phyloP scores from a whole-genome alignment of 2,113 vertebrate genomes.

The Tympanuchus pallidicinctus region DNA sequence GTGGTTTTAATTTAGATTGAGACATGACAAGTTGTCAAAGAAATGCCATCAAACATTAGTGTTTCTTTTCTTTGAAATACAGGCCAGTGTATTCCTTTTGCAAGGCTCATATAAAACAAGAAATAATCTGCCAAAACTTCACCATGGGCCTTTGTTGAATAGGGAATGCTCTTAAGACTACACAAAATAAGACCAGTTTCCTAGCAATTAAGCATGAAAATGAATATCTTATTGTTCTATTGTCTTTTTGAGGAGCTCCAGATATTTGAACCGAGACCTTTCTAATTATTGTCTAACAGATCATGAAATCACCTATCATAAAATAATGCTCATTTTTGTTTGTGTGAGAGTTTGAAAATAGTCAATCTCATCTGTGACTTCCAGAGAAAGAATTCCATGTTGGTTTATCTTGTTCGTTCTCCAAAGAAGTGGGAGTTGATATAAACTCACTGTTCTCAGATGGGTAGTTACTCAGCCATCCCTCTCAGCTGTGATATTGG shows the following conservation, averaged over 20 bases:
- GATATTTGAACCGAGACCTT: not conserved
- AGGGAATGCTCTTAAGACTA: not conserved
- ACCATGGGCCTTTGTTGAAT: not conserved
- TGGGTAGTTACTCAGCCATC: too few species aligned
- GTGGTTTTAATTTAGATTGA: slow-evolving; percentile 76
- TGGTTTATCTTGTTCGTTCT: not conserved
- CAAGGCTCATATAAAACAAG: not conserved
- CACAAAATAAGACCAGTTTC: not conserved
- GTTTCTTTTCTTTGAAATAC: slow-evolving; percentile 53
- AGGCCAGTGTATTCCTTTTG: not conserved
- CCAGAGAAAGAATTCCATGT: not conserved
- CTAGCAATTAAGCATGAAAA: not conserved
- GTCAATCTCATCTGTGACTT: not conserved
- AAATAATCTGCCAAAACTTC: not conserved
- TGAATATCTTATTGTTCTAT: not conserved
- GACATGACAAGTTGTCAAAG: slow-evolving; percentile 76
- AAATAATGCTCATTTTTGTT: not conserved
- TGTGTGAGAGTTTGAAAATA: not conserved
- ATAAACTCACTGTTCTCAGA: not conserved
- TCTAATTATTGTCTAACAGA: not conserved
- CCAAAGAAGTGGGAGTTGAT: not conserved
- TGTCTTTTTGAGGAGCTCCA: not conserved
- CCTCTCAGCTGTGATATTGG: not conserved
- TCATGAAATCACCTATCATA: not conserved
- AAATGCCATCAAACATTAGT: slow-evolving; percentile 63